phyloP scores from a whole-genome alignment of 2,888 invertebrate genomes.

The Phoenoteleia sp. region DNA sequence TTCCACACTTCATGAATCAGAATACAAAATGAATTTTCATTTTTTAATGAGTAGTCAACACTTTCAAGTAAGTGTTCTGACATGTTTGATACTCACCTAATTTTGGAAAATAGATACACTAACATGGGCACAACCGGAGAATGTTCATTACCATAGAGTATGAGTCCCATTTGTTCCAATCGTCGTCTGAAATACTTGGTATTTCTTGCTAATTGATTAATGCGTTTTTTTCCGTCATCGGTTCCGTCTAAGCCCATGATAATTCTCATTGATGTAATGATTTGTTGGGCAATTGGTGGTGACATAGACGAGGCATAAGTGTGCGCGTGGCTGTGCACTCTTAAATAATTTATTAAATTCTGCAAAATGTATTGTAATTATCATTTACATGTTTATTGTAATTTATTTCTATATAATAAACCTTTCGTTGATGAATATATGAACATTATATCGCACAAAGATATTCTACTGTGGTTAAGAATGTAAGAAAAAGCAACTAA shows the following conservation, averaged over 20 bases:
- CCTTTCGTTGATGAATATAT: no score
- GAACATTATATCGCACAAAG: no score
- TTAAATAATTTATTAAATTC: constrained; percentile 92
- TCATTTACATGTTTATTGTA: background rate
- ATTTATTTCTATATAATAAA: no score
- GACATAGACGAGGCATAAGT: constrained; percentile 96
- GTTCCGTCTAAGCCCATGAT: constrained; percentile 95
- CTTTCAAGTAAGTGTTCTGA: no score
- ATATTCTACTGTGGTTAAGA: no score
- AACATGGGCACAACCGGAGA: constrained; percentile 99
- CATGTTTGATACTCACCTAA: constrained; percentile 90
- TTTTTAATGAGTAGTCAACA: no score
- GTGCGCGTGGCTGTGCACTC: constrained; percentile 94
- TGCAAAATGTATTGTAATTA: constrained; percentile 85
- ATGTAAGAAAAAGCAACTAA: no score
- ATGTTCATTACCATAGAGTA: constrained; percentile 96
- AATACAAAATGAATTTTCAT: no score
- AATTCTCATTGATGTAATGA: constrained; percentile 95
- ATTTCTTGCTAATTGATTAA: constrained; percentile 92
- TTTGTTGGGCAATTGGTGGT: constrained; percentile 96
- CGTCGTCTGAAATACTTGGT: constrained; percentile 93
- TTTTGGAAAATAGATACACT: constrained; percentile 98
- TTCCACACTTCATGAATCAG: no score
- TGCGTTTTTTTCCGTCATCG: constrained; percentile 90
- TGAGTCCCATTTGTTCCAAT: constrained; percentile 95